phyloP scores from a whole-genome alignment of 2,113 vertebrate genomes.

The Passer domesticus region DNA sequence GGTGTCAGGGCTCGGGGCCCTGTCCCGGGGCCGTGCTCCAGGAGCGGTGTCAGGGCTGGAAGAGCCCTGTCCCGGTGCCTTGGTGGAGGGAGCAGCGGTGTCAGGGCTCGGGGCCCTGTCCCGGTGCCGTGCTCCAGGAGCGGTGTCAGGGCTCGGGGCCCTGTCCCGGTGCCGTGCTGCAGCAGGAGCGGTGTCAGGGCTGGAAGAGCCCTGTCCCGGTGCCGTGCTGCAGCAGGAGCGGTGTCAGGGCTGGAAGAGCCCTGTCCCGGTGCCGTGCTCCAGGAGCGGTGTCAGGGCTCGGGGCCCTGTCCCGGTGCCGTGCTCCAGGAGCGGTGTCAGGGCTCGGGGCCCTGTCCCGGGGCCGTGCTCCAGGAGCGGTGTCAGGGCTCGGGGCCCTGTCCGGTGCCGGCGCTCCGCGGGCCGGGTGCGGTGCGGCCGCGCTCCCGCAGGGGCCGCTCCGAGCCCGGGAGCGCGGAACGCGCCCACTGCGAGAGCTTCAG shows the following conservation, averaged over 20 bases:
- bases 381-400: neutral
- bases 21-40: no score
- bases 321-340: neutral
- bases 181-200: no score
- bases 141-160: neutral
- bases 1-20: neutral
- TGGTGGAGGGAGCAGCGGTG: no score
- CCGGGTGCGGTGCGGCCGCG: neutral
- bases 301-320: fast-evolving
- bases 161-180: no score
- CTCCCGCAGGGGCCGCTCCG: neutral
- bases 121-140: no score
- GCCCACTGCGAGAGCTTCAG: neutral
- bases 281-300: neutral
- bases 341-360: neutral
- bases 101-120: neutral
- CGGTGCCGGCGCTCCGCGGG: neutral
- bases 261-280: no score
- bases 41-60: neutral
- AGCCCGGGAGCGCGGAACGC: neutral
- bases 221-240: no score
- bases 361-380: no score
- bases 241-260: no score
- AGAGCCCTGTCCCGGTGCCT: fast-evolving
- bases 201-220: neutral